Evolutionary conservation across 2,797 vertebrate species (phyloP).

Genomic region (Coreius guichenoti): DNA sequence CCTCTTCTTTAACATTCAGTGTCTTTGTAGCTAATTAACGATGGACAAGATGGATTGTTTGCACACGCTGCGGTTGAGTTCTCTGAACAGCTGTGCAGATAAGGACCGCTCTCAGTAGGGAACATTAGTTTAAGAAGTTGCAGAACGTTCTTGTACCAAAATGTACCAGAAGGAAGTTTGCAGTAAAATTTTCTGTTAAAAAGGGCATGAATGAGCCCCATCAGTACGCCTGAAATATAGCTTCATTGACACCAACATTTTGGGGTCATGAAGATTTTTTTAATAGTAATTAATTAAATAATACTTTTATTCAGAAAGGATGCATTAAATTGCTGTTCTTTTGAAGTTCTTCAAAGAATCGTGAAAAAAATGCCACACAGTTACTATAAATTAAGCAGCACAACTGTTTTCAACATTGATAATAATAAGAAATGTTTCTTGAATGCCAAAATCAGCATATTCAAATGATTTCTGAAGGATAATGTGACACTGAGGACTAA

Average conservation of each 20-base stretch:
- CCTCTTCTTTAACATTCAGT: constrained; percentile 42
- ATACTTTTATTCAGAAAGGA: background rate
- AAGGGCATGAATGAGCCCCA: background rate
- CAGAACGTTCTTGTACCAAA: background rate
- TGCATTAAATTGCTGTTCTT: background rate
- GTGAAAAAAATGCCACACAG: background rate
- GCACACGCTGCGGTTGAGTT: constrained; percentile 34
- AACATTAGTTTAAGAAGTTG: constrained; percentile 8
- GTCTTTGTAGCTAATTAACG: constrained; percentile 71
- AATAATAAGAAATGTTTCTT: background rate
- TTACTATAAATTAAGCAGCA: background rate
- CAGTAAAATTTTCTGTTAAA: background rate
- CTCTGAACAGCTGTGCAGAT: constrained; percentile 19
- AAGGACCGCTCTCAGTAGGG: background rate
- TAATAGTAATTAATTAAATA: background rate
- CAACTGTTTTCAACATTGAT: background rate
- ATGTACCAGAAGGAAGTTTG: background rate
- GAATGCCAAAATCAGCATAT: background rate
- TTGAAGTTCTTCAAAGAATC: too few species aligned
- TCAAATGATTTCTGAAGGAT: background rate
- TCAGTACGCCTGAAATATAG: background rate
- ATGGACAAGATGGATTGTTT: constrained; percentile 40
- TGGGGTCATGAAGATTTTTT: background rate
- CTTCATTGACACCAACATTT: background rate
- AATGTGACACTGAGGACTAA: too few species aligned